A percentile compares a stretch with the other conserved stretches of the same genome.
These are phyloP conservation scores for Aplocera efformata DNA, from an alignment of 2,888 invertebrate genomes.

Conservation along the genomic window DNA sequence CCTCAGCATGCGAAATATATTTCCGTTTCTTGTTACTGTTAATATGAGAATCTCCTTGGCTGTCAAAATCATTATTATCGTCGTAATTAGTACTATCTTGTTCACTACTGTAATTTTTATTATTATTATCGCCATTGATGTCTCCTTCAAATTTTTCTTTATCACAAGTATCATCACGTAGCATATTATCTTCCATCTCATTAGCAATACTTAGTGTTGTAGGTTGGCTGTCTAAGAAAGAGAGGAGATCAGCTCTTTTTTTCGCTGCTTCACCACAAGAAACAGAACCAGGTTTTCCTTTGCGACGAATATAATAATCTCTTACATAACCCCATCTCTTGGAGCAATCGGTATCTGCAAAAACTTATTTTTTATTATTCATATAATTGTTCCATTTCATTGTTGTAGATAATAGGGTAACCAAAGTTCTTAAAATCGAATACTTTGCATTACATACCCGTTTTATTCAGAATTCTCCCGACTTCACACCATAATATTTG, in stretches of 20 bases:
- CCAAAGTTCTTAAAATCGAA: no score
- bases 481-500: neutral
- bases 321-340: constrained; percentile 42
- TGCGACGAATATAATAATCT: constrained; percentile 41
- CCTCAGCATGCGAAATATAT: neutral
- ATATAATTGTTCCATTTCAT: no score
- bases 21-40: neutral
- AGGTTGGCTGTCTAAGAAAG: constrained; percentile 29
- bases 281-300: constrained; percentile 33
- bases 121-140: constrained; percentile 8
- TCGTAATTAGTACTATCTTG: neutral
- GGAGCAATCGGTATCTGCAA: constrained; percentile 31
- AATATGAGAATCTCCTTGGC: neutral
- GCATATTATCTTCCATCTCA: no score
- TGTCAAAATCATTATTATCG: neutral
- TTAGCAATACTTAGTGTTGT: neutral
- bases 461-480: constrained; percentile 1
- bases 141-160: neutral
- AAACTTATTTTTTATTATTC: neutral
- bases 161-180: no score
- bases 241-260: constrained; percentile 31
- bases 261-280: constrained; percentile 37
- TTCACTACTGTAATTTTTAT: constrained; percentile 1
- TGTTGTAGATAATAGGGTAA: no score
- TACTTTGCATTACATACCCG: constrained; percentile 1